phyloP scores from a whole-genome alignment of 2,113 vertebrate species.

The Odocoileus hemionus region DNA sequence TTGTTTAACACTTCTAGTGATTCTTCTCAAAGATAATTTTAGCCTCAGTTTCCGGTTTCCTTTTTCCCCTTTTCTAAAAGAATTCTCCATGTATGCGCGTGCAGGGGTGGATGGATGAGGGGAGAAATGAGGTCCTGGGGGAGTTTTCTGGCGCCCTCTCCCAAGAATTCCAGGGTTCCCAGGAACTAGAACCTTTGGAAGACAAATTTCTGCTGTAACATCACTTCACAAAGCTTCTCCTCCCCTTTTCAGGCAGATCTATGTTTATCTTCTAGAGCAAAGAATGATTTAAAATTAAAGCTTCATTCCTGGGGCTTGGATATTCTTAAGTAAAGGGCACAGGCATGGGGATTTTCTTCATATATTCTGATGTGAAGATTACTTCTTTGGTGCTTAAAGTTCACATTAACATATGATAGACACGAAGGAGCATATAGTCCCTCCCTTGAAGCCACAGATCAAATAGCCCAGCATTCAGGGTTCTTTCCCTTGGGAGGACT shows the following conservation, averaged over 20 bases:
- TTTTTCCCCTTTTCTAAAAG: constrained; percentile 51
- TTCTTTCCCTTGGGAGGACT: neutral
- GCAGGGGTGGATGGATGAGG: neutral
- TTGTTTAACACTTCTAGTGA: constrained; percentile 71
- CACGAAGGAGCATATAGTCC: constrained; percentile 26
- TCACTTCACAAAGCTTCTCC: constrained; percentile 14
- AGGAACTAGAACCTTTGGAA: constrained; percentile 23
- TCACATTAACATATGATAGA: constrained; percentile 74
- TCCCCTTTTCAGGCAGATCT: neutral
- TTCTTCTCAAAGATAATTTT: constrained; percentile 78
- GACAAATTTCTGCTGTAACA: constrained; percentile 3
- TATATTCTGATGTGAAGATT: constrained; percentile 58
- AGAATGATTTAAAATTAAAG: constrained; percentile 65
- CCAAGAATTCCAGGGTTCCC: constrained; percentile 9
- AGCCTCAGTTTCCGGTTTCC: constrained; percentile 71
- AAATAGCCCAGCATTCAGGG: constrained; percentile 20
- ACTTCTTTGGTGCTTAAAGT: constrained; percentile 71
- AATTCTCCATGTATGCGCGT: neutral
- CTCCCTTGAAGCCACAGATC: constrained; percentile 48
- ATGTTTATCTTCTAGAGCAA: constrained; percentile 65
- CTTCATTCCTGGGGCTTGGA: constrained; percentile 38
- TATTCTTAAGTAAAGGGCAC: constrained; percentile 67
- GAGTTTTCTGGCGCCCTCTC: neutral
- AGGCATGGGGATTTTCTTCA: constrained; percentile 10
- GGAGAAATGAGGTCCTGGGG: neutral